A percentile compares a stretch with the other conserved stretches of the same genome.
Evolutionary conservation across 1,140 invertebrate species (phyloP).

Genomic region (Drosophila miranda): DNA sequence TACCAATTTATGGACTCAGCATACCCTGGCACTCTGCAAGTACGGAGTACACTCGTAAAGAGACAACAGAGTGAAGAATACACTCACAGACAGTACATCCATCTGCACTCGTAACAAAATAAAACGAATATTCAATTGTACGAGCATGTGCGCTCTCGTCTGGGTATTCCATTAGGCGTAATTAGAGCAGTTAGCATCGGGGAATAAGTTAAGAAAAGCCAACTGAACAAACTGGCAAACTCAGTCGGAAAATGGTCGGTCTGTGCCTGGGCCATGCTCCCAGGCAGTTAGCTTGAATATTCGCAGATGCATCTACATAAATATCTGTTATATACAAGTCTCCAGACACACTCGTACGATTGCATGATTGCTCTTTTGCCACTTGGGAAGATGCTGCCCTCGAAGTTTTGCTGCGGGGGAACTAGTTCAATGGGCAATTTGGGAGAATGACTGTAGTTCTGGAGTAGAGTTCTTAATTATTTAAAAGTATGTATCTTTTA

Average conservation of each 20-base stretch:
- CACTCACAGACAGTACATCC: conserved; percentile 31
- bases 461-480: no score
- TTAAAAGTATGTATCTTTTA: no score
- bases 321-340: conserved; percentile 9
- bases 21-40: no score
- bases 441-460: not conserved
- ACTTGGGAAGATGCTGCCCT: conserved; percentile 26
- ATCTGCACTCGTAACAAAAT: conserved; percentile 12
- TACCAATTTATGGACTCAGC: no score
- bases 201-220: conserved; percentile 74
- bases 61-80: conserved; percentile 33
- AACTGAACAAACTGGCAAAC: conserved; percentile 46
- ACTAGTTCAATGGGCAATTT: conserved; percentile 20
- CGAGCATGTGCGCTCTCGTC: conserved; percentile 9
- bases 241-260: conserved; percentile 7
- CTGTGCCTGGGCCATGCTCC: conserved; percentile 16
- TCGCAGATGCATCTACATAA: not conserved
- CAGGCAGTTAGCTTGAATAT: conserved; percentile 44
- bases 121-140: conserved; percentile 3
- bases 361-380: conserved; percentile 41
- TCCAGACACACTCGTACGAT: not conserved
- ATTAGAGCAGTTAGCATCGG: conserved; percentile 75
- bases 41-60: no score
- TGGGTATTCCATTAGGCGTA: conserved; percentile 75
- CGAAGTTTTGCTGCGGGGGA: not conserved